Evolutionary conservation across 2,113 vertebrate species (phyloP), one percentile per base, ranked within the genome.

Genomic region (Blennius ocellaris): DNA sequence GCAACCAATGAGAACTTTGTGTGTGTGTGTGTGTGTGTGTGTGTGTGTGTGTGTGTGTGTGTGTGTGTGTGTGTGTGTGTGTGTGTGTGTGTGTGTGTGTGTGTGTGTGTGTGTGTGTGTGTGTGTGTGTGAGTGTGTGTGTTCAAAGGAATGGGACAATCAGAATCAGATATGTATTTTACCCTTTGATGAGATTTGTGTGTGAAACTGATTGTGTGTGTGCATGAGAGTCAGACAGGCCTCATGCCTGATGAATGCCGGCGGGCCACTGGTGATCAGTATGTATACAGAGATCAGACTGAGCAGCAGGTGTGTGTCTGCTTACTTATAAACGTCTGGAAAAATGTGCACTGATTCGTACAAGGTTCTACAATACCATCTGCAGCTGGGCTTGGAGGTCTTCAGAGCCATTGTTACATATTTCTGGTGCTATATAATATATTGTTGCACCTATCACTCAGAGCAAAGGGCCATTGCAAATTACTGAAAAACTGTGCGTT

Each of bases 151-250:
- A 76, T 59, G 47, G 78, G 61, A 87, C 57, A 84, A 82, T 87
- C 76, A 48, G 63, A 69, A 64, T 85, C 57, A 84, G 80, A 85
- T 73, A 52, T 84, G 76, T 73, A 81, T 75, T 83, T 68, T 61
- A 68, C 50, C 69, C 88, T 90, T 90, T 89, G 83, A 91, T 82
- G 70, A 79, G 70, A 80, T 83, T 55, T 74, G 73, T 80, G 73
- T 80, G 73, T 57, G 52, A 2, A 21, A 5, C 36, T 51, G 38
- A 55, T 54, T 17, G 39, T 40, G 65, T 52, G 39, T 47, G 48
- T 39, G 52, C 11, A 14, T 56, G 45, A 52, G 45, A 54, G 69
- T 60, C 51, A 63, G 41, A 12, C 14, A 44, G 69, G 38, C 70
- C 48, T 76, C 76, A 62, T 66, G 67, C 53, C 77, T 82, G 74